phyloP scores from a whole-genome alignment of 2,797 vertebrate genomes.

The Antennarius maculatus region DNA sequence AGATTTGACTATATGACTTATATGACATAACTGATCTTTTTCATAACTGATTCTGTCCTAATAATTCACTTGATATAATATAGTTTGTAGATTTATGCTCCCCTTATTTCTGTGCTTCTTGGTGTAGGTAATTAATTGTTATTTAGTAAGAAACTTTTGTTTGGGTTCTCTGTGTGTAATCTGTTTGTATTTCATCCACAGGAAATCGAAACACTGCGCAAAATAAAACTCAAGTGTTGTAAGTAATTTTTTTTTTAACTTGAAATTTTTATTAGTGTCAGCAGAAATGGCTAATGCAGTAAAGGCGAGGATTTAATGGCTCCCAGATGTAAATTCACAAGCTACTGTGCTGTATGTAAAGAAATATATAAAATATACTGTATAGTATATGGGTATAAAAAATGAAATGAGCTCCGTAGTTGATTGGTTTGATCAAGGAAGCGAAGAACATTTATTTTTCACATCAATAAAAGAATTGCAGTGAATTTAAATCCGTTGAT shows the following conservation, averaged over 20 bases:
- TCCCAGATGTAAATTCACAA: too few relatives aligned
- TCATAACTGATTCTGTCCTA: neutral
- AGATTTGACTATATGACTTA: conserved; percentile 24
- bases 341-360: too few relatives aligned
- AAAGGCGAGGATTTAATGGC: neutral
- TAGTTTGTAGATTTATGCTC: neutral
- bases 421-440: too few relatives aligned
- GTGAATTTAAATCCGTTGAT: too few relatives aligned
- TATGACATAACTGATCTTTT: neutral
- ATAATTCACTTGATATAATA: too few relatives aligned
- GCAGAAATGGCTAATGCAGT: neutral
- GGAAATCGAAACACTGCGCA: conserved; percentile 80
- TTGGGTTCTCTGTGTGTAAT: neutral
- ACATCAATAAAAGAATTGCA: too few relatives aligned
- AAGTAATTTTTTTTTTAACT: conserved; percentile 67
- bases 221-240: conserved; percentile 88
- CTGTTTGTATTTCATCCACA: conserved; percentile 65
- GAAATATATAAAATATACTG: too few relatives aligned
- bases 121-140: neutral
- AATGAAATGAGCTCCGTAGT: too few relatives aligned
- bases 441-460: too few relatives aligned
- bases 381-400: too few relatives aligned
- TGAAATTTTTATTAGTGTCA: neutral
- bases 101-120: neutral
- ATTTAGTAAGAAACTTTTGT: neutral